phyloP scores from a whole-genome alignment of 1,140 invertebrate genomes.

The Potamilus streckersoni region DNA sequence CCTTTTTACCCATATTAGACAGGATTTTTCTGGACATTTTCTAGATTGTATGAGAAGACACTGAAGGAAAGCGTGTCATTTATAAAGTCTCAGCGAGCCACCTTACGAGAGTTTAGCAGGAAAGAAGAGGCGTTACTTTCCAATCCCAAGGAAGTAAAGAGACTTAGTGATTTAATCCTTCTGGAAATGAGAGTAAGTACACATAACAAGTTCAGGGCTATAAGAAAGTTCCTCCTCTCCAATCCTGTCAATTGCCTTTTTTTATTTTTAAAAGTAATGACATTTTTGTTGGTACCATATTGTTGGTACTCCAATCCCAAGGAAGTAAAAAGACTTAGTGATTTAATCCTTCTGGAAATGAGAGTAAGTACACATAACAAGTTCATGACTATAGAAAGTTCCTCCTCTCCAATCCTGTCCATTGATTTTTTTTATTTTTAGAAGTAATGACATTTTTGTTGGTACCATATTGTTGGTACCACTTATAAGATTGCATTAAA shows the following conservation, averaged over 20 bases:
- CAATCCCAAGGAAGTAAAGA: conserved; percentile 50
- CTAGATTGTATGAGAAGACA: conserved; percentile 36
- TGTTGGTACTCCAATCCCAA: conserved; percentile 41
- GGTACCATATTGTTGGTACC: too few relatives aligned
- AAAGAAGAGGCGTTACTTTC: conserved; percentile 41
- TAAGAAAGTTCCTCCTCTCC: too few relatives aligned
- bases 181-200: conserved; percentile 52
- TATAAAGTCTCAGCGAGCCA: conserved; percentile 31
- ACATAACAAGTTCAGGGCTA: too few relatives aligned
- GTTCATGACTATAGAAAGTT: too few relatives aligned
- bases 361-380: conserved; percentile 35
- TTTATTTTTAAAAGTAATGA: too few relatives aligned
- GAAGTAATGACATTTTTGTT: too few relatives aligned
- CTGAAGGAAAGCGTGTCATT: conserved; percentile 34
- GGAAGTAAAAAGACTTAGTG: conserved; percentile 54
- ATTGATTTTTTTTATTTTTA: too few relatives aligned
- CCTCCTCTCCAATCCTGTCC: too few relatives aligned
- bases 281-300: too few relatives aligned
- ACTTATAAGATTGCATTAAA: too few relatives aligned
- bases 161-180: conserved; percentile 53
- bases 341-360: conserved; percentile 55
- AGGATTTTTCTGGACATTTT: not conserved
- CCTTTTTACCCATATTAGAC: too few relatives aligned
- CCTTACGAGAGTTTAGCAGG: conserved; percentile 33
- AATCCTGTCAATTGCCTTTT: too few relatives aligned